Evolutionary conservation across 23 tunicate species (phyloP).

Genomic region (Ascidia mentula): DNA sequence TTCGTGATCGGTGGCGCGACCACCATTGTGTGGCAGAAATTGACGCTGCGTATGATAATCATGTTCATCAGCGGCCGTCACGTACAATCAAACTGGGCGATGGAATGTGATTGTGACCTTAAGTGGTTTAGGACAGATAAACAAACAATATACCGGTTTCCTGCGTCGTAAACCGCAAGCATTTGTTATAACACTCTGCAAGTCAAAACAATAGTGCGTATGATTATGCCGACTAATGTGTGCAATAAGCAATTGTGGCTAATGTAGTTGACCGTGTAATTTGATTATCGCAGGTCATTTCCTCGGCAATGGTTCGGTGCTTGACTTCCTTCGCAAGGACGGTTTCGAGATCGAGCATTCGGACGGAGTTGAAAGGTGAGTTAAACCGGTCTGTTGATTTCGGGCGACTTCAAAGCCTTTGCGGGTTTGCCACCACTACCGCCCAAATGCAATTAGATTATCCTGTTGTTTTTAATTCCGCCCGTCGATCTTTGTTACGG

Average conservation of each 20-base stretch:
- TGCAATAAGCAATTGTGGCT: background rate
- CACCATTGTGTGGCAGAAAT: background rate
- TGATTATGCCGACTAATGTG: background rate
- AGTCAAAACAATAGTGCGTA: too few relatives aligned
- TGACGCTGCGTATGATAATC: background rate
- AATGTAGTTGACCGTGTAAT: too few relatives aligned
- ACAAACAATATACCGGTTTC: background rate
- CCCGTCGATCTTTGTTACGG: background rate
- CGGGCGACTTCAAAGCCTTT: background rate
- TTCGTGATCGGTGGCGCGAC: background rate
- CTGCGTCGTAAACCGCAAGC: background rate
- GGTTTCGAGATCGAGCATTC: constrained; percentile 35
- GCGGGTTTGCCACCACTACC: background rate
- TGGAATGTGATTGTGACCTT: background rate
- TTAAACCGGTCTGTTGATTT: background rate
- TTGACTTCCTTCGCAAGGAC: constrained; percentile 38
- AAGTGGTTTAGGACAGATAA: background rate
- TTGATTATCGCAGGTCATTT: too few relatives aligned
- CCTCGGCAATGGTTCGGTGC: constrained; percentile 61
- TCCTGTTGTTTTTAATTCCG: background rate
- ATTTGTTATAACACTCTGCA: too few relatives aligned
- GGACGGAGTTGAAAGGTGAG: background rate
- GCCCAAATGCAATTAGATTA: background rate
- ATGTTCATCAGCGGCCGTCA: background rate
- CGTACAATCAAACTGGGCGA: too few relatives aligned